Conservation (phyloP, 92 coral and sea anemone species). For the Paragorgia papillata region DNA sequence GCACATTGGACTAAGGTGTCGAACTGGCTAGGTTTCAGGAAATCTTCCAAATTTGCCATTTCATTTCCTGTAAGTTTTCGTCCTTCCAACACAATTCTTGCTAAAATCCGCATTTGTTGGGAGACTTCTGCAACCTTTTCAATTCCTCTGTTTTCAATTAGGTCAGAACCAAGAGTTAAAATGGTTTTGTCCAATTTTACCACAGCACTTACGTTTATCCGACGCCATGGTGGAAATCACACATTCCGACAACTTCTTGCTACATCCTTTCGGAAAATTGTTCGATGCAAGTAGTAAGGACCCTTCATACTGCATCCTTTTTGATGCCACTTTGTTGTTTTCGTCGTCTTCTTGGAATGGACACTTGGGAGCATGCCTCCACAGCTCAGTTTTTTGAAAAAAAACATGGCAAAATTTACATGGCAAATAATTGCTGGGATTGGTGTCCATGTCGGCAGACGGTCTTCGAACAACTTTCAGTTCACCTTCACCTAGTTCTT, state of each 20-base stretch:
- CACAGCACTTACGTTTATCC: slow-evolving; percentile 26
- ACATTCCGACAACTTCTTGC: slow-evolving; percentile 2
- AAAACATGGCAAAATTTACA: too few relatives aligned
- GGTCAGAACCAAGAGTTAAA: slow-evolving; percentile 28
- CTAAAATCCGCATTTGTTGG: slow-evolving; percentile 60
- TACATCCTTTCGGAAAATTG: neutral
- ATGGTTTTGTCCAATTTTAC: slow-evolving; percentile 28
- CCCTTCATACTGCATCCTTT: slow-evolving; percentile 1
- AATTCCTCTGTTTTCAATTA: neutral
- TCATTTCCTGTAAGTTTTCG: neutral
- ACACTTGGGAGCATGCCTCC: too few relatives aligned
- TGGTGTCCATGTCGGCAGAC: too few relatives aligned
- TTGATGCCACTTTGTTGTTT: neutral
- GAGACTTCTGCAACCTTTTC: slow-evolving; percentile 34
- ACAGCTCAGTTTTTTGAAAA: too few relatives aligned
- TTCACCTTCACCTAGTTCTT: too few relatives aligned
- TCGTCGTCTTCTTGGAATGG: neutral
- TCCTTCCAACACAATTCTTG: neutral
- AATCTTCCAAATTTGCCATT: neutral
- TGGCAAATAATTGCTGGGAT: too few relatives aligned
- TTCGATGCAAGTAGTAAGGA: neutral
- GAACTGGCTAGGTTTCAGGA: slow-evolving; percentile 28
- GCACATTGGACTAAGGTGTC: slow-evolving; percentile 25
- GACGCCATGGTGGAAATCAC: slow-evolving; percentile 34
- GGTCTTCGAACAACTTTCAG: too few relatives aligned